phyloP scores from a whole-genome alignment of 2,113 vertebrate genomes.

The Calyptommatus sinebrachiatus region DNA sequence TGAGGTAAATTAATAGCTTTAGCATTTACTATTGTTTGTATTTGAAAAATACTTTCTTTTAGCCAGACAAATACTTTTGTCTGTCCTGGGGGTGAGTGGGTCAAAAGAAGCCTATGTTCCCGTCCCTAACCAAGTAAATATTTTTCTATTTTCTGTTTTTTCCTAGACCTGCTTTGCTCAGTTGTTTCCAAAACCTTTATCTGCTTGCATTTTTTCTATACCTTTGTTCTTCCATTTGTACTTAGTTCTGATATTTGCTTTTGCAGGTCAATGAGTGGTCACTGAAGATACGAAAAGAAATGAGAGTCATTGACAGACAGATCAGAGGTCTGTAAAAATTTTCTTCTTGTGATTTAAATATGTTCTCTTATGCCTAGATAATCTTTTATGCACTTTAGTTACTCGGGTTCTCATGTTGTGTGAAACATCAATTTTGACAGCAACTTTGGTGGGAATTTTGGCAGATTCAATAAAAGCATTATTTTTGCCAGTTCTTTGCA shows the following conservation, averaged over 20 bases:
- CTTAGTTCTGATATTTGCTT: conserved; percentile 28
- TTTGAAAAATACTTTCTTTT: too few species aligned
- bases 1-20: too few species aligned
- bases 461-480: background rate
- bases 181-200: too few species aligned
- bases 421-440: background rate
- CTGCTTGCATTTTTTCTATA: background rate
- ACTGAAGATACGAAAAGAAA: conserved; percentile 93
- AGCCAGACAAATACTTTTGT: too few species aligned
- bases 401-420: background rate
- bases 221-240: conserved; percentile 4
- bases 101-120: too few species aligned
- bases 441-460: too few species aligned
- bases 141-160: too few species aligned
- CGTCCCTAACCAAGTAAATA: too few species aligned
- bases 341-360: background rate
- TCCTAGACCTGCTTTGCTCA: too few species aligned
- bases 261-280: conserved; percentile 93
- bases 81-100: too few species aligned
- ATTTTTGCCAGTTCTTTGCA: background rate
- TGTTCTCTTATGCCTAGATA: background rate
- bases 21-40: too few species aligned
- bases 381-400: background rate
- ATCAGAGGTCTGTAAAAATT: conserved; percentile 84
- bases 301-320: conserved; percentile 94